Conservation (phyloP, 2,888 invertebrate genomes). For the Cataglyphis livida region DNA sequence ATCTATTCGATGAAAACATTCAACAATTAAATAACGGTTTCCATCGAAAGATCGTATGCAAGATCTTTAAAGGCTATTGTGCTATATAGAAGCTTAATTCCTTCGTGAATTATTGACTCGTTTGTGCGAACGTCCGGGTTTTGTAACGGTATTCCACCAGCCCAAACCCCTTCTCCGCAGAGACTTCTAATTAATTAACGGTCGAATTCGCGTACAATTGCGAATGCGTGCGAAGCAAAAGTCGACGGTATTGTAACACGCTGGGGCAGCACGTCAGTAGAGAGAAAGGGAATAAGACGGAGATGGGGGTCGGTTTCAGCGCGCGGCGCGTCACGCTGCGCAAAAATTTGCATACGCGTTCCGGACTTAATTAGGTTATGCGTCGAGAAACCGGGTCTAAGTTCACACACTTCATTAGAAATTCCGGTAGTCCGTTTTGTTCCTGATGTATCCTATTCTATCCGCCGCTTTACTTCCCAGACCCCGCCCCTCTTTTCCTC, state of each 20-base stretch:
- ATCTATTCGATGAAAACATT: background rate
- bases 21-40: slow-evolving; percentile 18
- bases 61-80: background rate
- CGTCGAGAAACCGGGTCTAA: slow-evolving; percentile 79
- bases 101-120: slow-evolving; percentile 26
- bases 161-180: slow-evolving; percentile 32
- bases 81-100: slow-evolving; percentile 2
- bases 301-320: slow-evolving; percentile 62
- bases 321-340: slow-evolving; percentile 78
- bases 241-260: slow-evolving; percentile 47
- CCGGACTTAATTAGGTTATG: slow-evolving; percentile 83
- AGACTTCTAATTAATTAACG: slow-evolving; percentile 73
- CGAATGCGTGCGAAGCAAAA: slow-evolving; percentile 60
- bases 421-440: slow-evolving; percentile 78
- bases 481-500: slow-evolving; percentile 47
- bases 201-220: slow-evolving; percentile 59
- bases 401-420: slow-evolving; percentile 84
- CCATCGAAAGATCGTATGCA: background rate
- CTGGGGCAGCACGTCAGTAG: slow-evolving; percentile 28
- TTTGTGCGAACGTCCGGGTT: slow-evolving; percentile 41
- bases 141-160: slow-evolving; percentile 51
- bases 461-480: slow-evolving; percentile 47
- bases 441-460: slow-evolving; percentile 58
- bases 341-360: slow-evolving; percentile 82
- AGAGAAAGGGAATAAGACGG: slow-evolving; percentile 48